Evolutionary conservation across 2,888 invertebrate genomes (phyloP).

Genomic region (Eupeodes luniger): DNA sequence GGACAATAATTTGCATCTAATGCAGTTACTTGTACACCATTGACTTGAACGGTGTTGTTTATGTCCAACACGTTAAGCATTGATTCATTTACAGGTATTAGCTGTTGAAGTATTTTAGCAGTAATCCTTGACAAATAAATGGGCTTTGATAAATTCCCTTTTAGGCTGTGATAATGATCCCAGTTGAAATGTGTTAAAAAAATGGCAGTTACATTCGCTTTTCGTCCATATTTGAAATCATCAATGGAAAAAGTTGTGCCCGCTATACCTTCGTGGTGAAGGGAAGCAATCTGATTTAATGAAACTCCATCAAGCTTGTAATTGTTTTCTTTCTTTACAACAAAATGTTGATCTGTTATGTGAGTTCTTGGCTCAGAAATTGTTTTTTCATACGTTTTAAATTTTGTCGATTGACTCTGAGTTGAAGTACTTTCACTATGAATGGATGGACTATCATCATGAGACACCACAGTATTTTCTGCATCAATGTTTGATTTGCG

Average conservation of each 20-base stretch:
- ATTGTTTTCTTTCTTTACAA: neutral
- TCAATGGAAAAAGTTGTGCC: slow-evolving; percentile 90
- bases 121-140: slow-evolving; percentile 84
- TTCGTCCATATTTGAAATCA: slow-evolving; percentile 90
- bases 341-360: neutral
- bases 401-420: neutral
- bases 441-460: neutral
- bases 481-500: neutral
- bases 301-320: neutral
- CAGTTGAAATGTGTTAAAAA: slow-evolving; percentile 92
- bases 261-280: slow-evolving; percentile 81
- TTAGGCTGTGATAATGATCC: slow-evolving; percentile 87
- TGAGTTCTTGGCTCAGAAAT: neutral
- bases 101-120: slow-evolving; percentile 87
- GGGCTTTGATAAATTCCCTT: slow-evolving; percentile 87
- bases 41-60: slow-evolving; percentile 85
- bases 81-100: slow-evolving; percentile 86
- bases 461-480: neutral
- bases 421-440: neutral
- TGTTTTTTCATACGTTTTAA: neutral
- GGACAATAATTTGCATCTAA: slow-evolving; percentile 93
- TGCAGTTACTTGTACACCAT: slow-evolving; percentile 87
- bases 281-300: slow-evolving; percentile 78
- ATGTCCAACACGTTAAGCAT: slow-evolving; percentile 86
- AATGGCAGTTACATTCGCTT: slow-evolving; percentile 88